Conservation (phyloP, 2,797 vertebrate genomes). For the Pangasius sanitwongsei region DNA sequence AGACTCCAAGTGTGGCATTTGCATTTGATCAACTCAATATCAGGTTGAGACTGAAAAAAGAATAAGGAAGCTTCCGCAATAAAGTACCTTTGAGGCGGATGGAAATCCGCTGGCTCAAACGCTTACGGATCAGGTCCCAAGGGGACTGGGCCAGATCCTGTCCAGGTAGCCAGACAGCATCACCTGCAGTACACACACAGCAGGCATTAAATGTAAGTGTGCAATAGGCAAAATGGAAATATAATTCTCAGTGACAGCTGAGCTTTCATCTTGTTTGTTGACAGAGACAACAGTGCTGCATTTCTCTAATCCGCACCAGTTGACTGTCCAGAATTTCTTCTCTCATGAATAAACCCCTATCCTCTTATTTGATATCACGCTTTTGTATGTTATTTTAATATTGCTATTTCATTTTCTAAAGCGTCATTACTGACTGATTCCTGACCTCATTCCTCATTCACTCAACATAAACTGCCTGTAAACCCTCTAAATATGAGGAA, state of each 20-base stretch:
- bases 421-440: background rate
- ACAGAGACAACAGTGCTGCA: slow-evolving; percentile 37
- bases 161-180: slow-evolving; percentile 79
- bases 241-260: slow-evolving; percentile 29
- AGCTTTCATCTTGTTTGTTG: slow-evolving; percentile 31
- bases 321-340: background rate
- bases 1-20: background rate
- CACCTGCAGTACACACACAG: slow-evolving; percentile 75
- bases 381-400: slow-evolving; percentile 10
- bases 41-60: background rate
- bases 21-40: background rate
- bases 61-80: background rate
- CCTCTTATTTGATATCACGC: slow-evolving; percentile 47
- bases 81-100: slow-evolving; percentile 74
- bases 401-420: background rate
- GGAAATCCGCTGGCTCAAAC: slow-evolving; percentile 80
- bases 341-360: background rate
- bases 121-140: slow-evolving; percentile 89
- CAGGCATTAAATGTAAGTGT: background rate
- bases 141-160: slow-evolving; percentile 81
- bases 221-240: slow-evolving; percentile 17
- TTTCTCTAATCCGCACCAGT: background rate
- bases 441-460: background rate
- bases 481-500: background rate
- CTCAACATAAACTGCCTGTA: background rate